Conservation (phyloP, 2,888 invertebrate genomes). For the Isoperla grammatica region DNA sequence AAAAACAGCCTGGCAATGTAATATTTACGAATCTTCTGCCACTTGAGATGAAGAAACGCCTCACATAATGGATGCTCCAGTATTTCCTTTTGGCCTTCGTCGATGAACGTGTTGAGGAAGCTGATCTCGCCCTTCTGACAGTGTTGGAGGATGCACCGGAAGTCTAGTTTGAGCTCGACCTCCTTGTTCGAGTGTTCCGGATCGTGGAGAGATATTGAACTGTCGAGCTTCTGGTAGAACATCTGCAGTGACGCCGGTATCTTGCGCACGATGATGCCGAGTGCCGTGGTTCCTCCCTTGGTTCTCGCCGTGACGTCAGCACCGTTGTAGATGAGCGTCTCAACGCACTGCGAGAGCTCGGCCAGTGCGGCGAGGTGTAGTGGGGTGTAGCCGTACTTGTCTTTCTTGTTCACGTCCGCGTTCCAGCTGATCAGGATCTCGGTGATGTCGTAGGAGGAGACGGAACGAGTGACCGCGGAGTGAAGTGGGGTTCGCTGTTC, state of each 20-base stretch:
- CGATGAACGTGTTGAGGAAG: constrained; percentile 45
- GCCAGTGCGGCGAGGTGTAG: constrained; percentile 47
- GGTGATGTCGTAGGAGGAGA: constrained; percentile 38
- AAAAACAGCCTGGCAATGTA: constrained; percentile 41
- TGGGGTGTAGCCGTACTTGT: constrained; percentile 44
- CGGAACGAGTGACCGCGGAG: constrained; percentile 43
- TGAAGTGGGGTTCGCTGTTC: constrained; percentile 44
- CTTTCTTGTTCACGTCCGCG: constrained; percentile 41
- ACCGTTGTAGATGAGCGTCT: constrained; percentile 44
- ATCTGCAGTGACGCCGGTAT: constrained; percentile 45
- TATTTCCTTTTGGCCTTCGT: constrained; percentile 44
- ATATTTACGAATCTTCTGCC: constrained; percentile 47
- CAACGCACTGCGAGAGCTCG: constrained; percentile 45
- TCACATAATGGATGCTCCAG: constrained; percentile 47
- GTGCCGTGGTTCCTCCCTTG: constrained; percentile 43
- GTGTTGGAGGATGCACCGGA: constrained; percentile 42
- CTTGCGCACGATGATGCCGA: constrained; percentile 44
- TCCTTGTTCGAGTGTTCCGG: constrained; percentile 41
- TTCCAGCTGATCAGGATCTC: constrained; percentile 39
- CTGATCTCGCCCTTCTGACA: constrained; percentile 43
- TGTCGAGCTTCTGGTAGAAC: constrained; percentile 44
- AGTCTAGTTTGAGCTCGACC: constrained; percentile 42
- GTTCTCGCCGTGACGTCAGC: constrained; percentile 46
- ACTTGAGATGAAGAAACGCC: constrained; percentile 47
- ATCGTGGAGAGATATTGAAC: constrained; percentile 40